Percentiles rank a stretch among this genome's conserved stretches.
phyloP scores from a whole-genome alignment of 2,888 invertebrate genomes.

The Ephialtes manifestator region DNA sequence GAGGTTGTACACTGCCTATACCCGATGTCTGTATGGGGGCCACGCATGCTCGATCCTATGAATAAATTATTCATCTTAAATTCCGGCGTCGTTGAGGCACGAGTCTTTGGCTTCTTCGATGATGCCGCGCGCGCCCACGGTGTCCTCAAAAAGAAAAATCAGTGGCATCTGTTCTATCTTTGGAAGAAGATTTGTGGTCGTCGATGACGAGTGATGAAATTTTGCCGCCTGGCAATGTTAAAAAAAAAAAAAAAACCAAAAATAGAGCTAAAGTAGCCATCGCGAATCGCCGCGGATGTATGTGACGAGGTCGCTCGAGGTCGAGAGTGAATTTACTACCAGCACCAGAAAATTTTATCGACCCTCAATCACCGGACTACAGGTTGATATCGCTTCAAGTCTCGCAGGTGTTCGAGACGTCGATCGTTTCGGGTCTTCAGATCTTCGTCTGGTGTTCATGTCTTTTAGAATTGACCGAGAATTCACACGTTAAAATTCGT shows the following conservation, averaged over 20 bases:
- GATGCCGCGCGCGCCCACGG: constrained; percentile 10
- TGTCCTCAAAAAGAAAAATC: constrained; percentile 58
- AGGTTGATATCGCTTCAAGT: neutral
- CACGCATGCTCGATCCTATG: constrained; percentile 66
- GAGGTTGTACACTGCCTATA: constrained; percentile 52
- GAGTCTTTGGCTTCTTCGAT: constrained; percentile 35
- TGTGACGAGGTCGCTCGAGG: constrained; percentile 4
- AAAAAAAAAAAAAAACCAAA: neutral
- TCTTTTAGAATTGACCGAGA: constrained; percentile 28
- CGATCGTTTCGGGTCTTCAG: neutral
- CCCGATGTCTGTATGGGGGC: constrained; percentile 62
- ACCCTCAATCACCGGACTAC: constrained; percentile 3
- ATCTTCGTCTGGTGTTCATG: constrained; percentile 1
- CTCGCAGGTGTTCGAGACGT: neutral
- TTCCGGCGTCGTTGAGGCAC: constrained; percentile 54
- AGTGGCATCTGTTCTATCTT: constrained; percentile 49
- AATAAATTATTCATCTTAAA: constrained; percentile 73
- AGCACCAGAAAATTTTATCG: constrained; percentile 7
- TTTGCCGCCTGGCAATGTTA: neutral
- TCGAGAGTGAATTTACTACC: constrained; percentile 12
- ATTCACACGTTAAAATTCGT: constrained; percentile 30
- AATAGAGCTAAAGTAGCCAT: neutral
- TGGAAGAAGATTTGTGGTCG: constrained; percentile 14
- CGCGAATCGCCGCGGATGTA: neutral
- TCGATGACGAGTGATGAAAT: constrained; percentile 1